Evolutionary conservation across 2,797 vertebrate species (phyloP), one percentile per base, ranked within the genome.

Genomic region (Smutsia gigantea): DNA sequence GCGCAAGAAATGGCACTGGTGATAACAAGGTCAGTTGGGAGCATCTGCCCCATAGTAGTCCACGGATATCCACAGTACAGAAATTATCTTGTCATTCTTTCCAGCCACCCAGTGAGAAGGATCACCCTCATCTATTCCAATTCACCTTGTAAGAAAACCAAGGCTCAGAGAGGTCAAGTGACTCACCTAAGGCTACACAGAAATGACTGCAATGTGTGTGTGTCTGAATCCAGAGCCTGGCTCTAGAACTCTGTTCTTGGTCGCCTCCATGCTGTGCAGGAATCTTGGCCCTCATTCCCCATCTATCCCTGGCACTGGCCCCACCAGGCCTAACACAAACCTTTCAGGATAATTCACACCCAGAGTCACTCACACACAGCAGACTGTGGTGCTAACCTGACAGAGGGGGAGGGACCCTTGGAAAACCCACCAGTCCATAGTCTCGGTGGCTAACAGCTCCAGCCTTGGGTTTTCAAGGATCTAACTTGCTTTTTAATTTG

Each of bases 1-100:
- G 21, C 27, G 25, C 34, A 55, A 23, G 37, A 13, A 63, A 14
- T 10, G 21, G 21, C 37, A 5, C 7, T 8, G 10, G 13, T 13
- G n/a, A 23, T 1, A 6, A 29, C 0, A 2, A 13, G 5, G 1
- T 25, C 23, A 59, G 0, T 3, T 8, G 6, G 0, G 0, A 49
- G 21, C n/a, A 9, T 5, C 2, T 21, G 42, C 39, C 66, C 61
- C 21, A 1, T 8, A 1, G 31, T 19, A 14, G 21, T 29, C 57
- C 23, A 1, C 5, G 14, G 49, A 17, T 18, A 21, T 29, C 49
- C n/a, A 1, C 2, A 9, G 25, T 0, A 19, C 37, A 49, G 81
- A 59, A 64, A 51, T 23, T 5, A 46, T 37, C 42, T 57, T 15
- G 1, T 3, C 46, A 17, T 25, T 71, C 29, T 55, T 72, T 57